Evolutionary conservation across 2,888 invertebrate species (phyloP).

Genomic region (Stomorhina lunata): DNA sequence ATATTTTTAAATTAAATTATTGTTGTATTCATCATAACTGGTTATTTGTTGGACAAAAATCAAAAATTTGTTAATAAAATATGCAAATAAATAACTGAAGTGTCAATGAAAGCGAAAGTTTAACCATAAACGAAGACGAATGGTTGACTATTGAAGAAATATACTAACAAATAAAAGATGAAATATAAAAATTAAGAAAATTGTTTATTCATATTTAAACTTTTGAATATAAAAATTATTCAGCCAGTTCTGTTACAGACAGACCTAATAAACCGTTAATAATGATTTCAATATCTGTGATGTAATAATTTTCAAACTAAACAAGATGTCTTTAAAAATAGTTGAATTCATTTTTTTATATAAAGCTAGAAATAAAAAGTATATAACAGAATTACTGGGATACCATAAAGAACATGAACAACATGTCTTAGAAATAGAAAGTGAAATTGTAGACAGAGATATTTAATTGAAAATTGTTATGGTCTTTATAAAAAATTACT

Average conservation of each 20-base stretch:
- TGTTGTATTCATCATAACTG: neutral
- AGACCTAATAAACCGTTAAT: neutral
- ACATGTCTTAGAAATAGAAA: conserved; percentile 26
- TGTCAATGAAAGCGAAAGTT: conserved; percentile 60
- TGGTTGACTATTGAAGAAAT: neutral
- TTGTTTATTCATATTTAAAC: neutral
- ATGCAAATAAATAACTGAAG: conserved; percentile 36
- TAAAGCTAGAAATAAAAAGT: too few species aligned
- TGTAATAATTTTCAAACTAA: conserved; percentile 27
- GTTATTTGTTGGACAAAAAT: neutral
- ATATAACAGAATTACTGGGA: neutral
- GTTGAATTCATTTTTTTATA: neutral
- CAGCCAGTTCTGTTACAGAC: conserved; percentile 30
- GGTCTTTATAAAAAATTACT: neutral
- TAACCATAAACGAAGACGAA: neutral
- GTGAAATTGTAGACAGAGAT: neutral
- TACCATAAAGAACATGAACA: neutral
- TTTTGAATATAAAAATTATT: neutral
- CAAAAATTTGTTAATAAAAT: conserved; percentile 20
- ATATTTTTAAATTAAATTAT: neutral
- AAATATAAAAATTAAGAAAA: conserved; percentile 15
- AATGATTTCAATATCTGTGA: conserved; percentile 22
- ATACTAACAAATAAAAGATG: neutral
- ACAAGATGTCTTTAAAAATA: neutral
- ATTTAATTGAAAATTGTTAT: neutral